A percentile compares a stretch with the other conserved stretches of the same genome.
These are phyloP conservation scores for Protomyctophum bolini DNA, from an alignment of 2,113 vertebrate species.

Conservation along the genomic window DNA sequence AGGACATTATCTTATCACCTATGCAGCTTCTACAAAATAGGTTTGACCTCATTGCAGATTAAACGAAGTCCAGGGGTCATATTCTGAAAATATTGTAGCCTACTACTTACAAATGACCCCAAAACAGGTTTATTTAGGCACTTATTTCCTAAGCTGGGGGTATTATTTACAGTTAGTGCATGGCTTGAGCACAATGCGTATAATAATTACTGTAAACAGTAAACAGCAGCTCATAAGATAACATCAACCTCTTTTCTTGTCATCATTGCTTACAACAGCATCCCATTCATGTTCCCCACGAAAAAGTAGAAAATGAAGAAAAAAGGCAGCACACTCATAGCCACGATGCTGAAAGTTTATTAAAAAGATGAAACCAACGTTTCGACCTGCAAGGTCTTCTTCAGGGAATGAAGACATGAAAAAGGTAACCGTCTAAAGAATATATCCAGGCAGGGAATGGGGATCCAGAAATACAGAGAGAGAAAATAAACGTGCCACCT, in stretches of 20 bases:
- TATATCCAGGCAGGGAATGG: conserved; percentile 2
- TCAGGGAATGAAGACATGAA: too few species aligned
- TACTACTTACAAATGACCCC: conserved; percentile 45
- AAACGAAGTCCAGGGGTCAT: neutral
- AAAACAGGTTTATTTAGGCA: conserved; percentile 52
- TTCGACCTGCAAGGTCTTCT: too few species aligned
- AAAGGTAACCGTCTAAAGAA: neutral
- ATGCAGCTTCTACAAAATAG: neutral
- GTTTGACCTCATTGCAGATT: neutral
- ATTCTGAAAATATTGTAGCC: conserved; percentile 19
- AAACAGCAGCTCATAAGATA: conserved; percentile 40
- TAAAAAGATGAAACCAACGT: too few species aligned
- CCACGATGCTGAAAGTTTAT: too few species aligned
- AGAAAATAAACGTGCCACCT: neutral
- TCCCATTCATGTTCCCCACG: too few species aligned
- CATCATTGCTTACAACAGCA: neutral
- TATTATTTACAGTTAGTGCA: neutral
- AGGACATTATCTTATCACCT: neutral
- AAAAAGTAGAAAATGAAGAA: too few species aligned
- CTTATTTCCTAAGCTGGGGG: conserved; percentile 43
- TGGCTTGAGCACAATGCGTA: conserved; percentile 4
- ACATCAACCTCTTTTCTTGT: conserved; percentile 34
- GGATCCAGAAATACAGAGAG: neutral
- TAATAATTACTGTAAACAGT: conserved; percentile 33
- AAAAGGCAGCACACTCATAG: too few species aligned